Conservation (phyloP, 2,888 invertebrate species). For the Exocentrus adspersus region DNA sequence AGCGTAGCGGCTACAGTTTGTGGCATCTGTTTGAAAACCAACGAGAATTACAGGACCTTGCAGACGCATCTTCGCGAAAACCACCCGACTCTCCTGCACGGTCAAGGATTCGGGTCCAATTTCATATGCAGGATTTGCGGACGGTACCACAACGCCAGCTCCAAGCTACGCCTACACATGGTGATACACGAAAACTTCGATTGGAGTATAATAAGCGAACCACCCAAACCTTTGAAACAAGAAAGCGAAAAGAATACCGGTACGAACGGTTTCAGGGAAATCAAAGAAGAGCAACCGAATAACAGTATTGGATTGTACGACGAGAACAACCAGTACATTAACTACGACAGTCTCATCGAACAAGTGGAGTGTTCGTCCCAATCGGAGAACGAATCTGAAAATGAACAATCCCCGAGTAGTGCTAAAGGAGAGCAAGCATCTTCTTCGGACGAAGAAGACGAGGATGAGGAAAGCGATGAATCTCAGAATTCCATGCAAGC, state of each 20-base stretch:
- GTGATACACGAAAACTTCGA: conserved; percentile 67
- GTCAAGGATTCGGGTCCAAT: conserved; percentile 67
- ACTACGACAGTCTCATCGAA: conserved; percentile 60
- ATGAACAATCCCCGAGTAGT: conserved; percentile 16
- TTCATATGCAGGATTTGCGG: conserved; percentile 67
- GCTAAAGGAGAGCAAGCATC: conserved; percentile 31
- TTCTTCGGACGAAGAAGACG: conserved; percentile 35
- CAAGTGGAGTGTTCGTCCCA: conserved; percentile 52
- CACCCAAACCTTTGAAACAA: conserved; percentile 45
- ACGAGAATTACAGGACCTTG: conserved; percentile 64
- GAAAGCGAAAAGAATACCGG: conserved; percentile 28
- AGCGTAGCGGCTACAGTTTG: conserved; percentile 69
- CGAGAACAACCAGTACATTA: conserved; percentile 49
- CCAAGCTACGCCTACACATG: conserved; percentile 68
- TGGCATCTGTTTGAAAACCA: conserved; percentile 69
- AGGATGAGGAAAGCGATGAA: conserved; percentile 40
- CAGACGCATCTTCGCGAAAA: conserved; percentile 59
- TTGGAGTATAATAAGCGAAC: conserved; percentile 53
- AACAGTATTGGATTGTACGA: conserved; percentile 49
- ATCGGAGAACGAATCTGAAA: conserved; percentile 42
- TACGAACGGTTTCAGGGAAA: conserved; percentile 38
- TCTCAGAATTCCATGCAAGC: conserved; percentile 26
- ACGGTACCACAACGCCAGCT: conserved; percentile 69
- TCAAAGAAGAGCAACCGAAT: conserved; percentile 43
- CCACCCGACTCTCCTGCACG: conserved; percentile 65